Evolutionary conservation across 2,113 vertebrate genomes (phyloP).

Genomic region (Rattus norvegicus): GRCr8 NC_086027.1:34112501-34113000

Average conservation of each 20-base stretch:
- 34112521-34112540: neutral
- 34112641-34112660: neutral
- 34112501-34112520: neutral
- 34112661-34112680: neutral
- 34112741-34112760: constrained; percentile 33
- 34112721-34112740: neutral
- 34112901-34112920: neutral
- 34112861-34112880: constrained; percentile 16
- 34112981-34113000: constrained; percentile 94
- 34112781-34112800: neutral
- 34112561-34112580: neutral
- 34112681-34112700: neutral
- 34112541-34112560: no score
- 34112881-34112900: constrained; percentile 42
- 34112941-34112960: constrained; percentile 62
- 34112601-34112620: neutral
- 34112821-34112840: constrained; percentile 14
- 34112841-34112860: constrained; percentile 19
- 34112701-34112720: constrained; percentile 27
- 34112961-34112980: constrained; percentile 92
- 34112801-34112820: constrained; percentile 1
- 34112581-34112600: neutral
- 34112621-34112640: neutral
- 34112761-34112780: neutral
- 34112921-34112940: constrained; percentile 53